Evolutionary conservation across 2,888 invertebrate genomes (phyloP).

Genomic region (Apamea epomidion): DNA sequence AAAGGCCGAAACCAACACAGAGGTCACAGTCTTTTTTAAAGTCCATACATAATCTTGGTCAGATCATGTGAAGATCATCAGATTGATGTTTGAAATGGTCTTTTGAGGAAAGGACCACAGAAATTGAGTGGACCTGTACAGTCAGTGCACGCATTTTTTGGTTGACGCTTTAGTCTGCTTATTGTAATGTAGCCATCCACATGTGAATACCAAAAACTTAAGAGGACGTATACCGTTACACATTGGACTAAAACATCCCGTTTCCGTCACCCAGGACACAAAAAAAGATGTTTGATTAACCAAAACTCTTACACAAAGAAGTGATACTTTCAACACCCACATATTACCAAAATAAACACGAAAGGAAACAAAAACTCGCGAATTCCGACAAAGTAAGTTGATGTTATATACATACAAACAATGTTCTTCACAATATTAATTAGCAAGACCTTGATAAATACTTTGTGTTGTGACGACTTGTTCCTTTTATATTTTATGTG

Average conservation of each 20-base stretch:
- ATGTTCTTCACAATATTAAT: conserved; percentile 48
- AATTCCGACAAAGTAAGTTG: conserved; percentile 53
- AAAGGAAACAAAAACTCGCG: conserved; percentile 52
- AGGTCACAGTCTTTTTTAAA: too few relatives aligned
- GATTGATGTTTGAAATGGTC: too few relatives aligned
- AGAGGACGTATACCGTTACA: not conserved
- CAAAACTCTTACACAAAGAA: conserved; percentile 21
- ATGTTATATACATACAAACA: conserved; percentile 28
- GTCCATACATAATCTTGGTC: too few relatives aligned
- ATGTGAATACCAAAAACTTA: not conserved
- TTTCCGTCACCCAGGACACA: not conserved
- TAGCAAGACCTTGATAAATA: conserved; percentile 51
- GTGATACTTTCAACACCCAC: conserved; percentile 61
- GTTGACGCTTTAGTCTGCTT: not conserved
- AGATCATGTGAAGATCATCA: too few relatives aligned
- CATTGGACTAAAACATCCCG: not conserved
- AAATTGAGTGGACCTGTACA: too few relatives aligned
- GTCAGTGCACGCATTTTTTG: too few relatives aligned
- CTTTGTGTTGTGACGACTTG: conserved; percentile 7
- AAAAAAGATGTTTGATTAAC: conserved; percentile 14
- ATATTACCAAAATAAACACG: conserved; percentile 53
- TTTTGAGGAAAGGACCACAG: too few relatives aligned
- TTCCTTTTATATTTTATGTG: conserved; percentile 2
- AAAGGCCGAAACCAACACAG: too few relatives aligned
- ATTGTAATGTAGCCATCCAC: not conserved